These are phyloP conservation scores for Lates calcarifer DNA, from an alignment of 2,113 vertebrate species.

Conservation along the genomic window DNA sequence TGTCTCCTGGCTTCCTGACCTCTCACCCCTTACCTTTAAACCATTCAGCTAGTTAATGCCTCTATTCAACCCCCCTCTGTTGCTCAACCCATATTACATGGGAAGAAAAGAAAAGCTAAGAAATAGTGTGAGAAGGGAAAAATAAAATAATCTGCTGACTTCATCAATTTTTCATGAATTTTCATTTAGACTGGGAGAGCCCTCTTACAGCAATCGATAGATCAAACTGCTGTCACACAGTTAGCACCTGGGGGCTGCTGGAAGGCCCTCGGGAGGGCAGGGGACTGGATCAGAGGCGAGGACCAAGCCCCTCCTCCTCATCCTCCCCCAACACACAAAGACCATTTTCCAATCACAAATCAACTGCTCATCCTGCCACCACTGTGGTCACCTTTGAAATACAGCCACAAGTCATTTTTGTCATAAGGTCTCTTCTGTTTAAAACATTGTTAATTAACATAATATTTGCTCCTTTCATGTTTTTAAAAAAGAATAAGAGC, in stretches of 20 bases:
- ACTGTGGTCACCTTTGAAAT: slow-evolving; percentile 30
- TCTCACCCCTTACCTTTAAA: slow-evolving; percentile 82
- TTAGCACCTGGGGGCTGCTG: slow-evolving; percentile 93
- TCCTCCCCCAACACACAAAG: slow-evolving; percentile 20
- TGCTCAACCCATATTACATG: slow-evolving; percentile 54
- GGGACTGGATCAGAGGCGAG: slow-evolving; percentile 78
- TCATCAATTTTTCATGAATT: slow-evolving; percentile 99
- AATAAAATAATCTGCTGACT: slow-evolving; percentile 90
- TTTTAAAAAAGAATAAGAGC: neutral
- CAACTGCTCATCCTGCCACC: neutral
- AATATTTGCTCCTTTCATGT: neutral
- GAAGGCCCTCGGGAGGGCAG: slow-evolving; percentile 84
- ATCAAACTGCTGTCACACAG: slow-evolving; percentile 95
- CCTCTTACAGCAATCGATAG: slow-evolving; percentile 96
- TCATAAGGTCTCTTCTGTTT: neutral
- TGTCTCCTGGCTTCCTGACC: slow-evolving; percentile 68
- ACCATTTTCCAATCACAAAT: slow-evolving; percentile 62
- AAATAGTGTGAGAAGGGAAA: slow-evolving; percentile 55
- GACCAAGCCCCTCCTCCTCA: slow-evolving; percentile 50
- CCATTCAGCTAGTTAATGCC: slow-evolving; percentile 83
- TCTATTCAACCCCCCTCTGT: slow-evolving; percentile 81
- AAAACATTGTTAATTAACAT: slow-evolving; percentile 14
- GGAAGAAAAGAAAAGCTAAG: slow-evolving; percentile 46
- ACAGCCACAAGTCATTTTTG: neutral
- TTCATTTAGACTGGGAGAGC: slow-evolving; percentile 93